Percentiles rank a stretch among this genome's conserved stretches.
phyloP scores from a whole-genome alignment of 2,888 invertebrate genomes.

The Coenonympha glycerion region DNA sequence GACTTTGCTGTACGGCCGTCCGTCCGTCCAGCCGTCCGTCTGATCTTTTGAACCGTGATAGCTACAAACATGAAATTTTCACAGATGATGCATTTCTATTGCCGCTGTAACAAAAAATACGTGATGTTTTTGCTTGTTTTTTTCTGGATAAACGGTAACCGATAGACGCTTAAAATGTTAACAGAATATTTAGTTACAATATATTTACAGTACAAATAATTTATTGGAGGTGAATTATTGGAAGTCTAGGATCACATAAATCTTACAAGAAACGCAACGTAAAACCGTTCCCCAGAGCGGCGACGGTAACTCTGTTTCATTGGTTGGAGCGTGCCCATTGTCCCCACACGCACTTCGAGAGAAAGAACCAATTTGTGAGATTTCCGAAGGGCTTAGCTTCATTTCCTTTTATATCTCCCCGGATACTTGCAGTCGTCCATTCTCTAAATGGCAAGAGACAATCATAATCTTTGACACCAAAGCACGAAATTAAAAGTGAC shows the following conservation, averaged over 20 bases:
- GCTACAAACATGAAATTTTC: too few relatives aligned
- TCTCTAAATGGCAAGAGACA: conserved; percentile 69
- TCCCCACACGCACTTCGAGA: conserved; percentile 68
- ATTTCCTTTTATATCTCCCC: conserved; percentile 75
- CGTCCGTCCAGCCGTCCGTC: too few relatives aligned
- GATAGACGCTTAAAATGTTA: too few relatives aligned
- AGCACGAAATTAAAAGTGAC: background rate
- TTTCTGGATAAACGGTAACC: too few relatives aligned
- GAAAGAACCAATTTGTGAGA: conserved; percentile 71
- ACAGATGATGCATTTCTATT: too few relatives aligned
- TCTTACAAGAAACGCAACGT: conserved; percentile 40
- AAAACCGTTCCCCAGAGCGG: conserved; percentile 61
- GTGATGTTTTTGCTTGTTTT: too few relatives aligned
- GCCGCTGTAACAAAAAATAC: too few relatives aligned
- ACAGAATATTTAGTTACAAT: too few relatives aligned
- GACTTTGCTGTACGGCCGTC: too few relatives aligned
- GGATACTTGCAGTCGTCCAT: conserved; percentile 72
- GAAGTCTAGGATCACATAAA: conserved; percentile 52
- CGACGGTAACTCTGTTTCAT: conserved; percentile 61
- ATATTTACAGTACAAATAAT: too few relatives aligned
- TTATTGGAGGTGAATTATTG: too few relatives aligned
- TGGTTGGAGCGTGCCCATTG: conserved; percentile 58
- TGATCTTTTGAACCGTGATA: too few relatives aligned
- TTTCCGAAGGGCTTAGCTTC: conserved; percentile 75
- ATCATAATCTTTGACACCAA: conserved; percentile 28